A percentile compares a stretch with the other conserved stretches of the same genome.
Conservation (phyloP, 2,888 invertebrate species). For the Trachelus iudaicus region DNA sequence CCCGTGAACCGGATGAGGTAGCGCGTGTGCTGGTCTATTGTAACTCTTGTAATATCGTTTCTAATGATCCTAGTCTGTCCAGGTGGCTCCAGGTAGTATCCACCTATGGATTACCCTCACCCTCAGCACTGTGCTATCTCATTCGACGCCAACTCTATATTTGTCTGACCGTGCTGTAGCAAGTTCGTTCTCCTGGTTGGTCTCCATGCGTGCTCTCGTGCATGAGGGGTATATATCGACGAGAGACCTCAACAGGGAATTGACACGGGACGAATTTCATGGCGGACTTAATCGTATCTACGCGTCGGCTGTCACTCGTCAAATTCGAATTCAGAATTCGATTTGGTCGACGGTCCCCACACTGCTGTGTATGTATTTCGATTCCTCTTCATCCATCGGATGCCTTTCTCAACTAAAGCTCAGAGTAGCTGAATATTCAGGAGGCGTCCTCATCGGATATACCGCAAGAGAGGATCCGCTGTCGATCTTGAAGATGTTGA, state of each 20-base stretch:
- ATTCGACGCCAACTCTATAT: neutral
- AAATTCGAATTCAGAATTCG: constrained; percentile 47
- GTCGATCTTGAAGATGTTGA: neutral
- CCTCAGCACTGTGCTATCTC: neutral
- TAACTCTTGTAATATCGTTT: neutral
- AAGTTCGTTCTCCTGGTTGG: neutral
- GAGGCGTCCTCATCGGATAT: constrained; percentile 22
- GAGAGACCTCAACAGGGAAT: neutral
- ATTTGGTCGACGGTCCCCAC: constrained; percentile 31
- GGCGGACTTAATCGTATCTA: constrained; percentile 37
- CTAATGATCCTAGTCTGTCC: neutral
- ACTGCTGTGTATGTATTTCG: constrained; percentile 11
- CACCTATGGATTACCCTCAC: neutral
- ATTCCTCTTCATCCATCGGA: constrained; percentile 10
- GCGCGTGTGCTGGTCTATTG: neutral
- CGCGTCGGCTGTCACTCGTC: constrained; percentile 37
- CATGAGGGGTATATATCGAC: neutral
- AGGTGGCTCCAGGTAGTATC: neutral
- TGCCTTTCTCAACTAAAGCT: neutral
- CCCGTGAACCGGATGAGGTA: neutral
- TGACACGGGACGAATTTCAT: constrained; percentile 5
- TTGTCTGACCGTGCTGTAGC: neutral
- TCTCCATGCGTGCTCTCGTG: neutral
- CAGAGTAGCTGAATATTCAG: constrained; percentile 52
- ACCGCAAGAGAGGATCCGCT: neutral